Conservation (phyloP, 2,113 vertebrate species). For the Accipiter virgatus region DNA sequence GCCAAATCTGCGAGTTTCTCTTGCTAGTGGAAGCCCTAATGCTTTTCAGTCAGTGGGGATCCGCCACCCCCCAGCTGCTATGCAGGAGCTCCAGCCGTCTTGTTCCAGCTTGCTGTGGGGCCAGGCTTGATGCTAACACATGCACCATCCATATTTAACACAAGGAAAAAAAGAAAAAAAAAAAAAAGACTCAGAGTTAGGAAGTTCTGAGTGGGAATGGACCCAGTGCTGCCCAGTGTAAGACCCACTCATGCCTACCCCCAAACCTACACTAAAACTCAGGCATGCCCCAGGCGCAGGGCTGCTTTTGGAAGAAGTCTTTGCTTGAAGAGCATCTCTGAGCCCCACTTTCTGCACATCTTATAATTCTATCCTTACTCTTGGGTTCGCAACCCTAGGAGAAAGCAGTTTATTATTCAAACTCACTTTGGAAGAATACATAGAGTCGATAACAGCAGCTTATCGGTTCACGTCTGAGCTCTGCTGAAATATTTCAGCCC, state of each 20-base stretch:
- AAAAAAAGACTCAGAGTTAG: neutral
- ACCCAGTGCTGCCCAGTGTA: neutral
- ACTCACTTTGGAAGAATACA: neutral
- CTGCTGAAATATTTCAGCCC: neutral
- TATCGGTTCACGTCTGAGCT: neutral
- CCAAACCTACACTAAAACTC: too few species aligned
- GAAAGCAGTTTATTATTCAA: neutral
- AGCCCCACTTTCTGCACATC: neutral
- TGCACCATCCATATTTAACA: neutral
- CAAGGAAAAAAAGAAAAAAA: neutral
- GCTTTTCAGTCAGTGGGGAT: neutral
- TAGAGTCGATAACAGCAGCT: neutral
- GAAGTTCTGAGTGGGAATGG: neutral
- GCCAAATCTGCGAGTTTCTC: neutral
- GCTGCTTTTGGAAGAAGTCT: neutral
- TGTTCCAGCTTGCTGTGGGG: neutral
- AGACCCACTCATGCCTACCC: fast-evolving
- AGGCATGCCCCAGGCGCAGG: neutral
- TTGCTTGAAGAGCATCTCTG: too few species aligned
- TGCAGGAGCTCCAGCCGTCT: neutral
- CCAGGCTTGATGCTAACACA: neutral
- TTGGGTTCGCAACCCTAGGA: too few species aligned
- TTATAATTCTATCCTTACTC: neutral
- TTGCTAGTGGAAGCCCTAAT: neutral
- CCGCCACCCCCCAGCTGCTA: neutral